Evolutionary conservation across 2,888 invertebrate species (phyloP).

Genomic region (Ryuthela nishihirai): DNA sequence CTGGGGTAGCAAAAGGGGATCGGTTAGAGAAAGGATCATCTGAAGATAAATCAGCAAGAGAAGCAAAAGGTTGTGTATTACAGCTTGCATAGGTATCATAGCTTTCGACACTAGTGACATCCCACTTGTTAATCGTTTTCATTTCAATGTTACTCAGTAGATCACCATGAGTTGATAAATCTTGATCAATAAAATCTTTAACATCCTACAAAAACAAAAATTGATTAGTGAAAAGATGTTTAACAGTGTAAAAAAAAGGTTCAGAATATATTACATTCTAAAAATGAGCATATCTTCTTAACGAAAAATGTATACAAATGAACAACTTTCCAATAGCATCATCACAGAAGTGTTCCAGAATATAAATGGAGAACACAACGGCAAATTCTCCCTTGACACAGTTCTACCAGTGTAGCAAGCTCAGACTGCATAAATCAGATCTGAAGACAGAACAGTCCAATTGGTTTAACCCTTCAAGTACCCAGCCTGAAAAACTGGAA

Average conservation of each 20-base stretch:
- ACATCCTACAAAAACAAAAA: slow-evolving; percentile 22
- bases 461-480: too few species aligned
- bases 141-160: slow-evolving; percentile 38
- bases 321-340: too few species aligned
- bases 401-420: too few species aligned
- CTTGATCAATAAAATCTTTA: slow-evolving; percentile 38
- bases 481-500: too few species aligned
- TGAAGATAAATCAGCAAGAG: slow-evolving; percentile 49
- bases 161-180: slow-evolving; percentile 28
- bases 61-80: slow-evolving; percentile 90
- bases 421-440: too few species aligned
- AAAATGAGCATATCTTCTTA: too few species aligned
- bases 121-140: slow-evolving; percentile 39
- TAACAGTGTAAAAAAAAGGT: neutral
- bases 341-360: too few species aligned
- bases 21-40: slow-evolving; percentile 15
- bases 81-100: slow-evolving; percentile 95
- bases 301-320: too few species aligned
- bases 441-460: too few species aligned
- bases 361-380: too few species aligned
- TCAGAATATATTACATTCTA: too few species aligned
- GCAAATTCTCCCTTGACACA: too few species aligned
- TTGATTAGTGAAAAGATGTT: neutral
- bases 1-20: slow-evolving; percentile 12
- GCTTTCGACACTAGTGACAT: slow-evolving; percentile 58